Evolutionary conservation across 2,888 invertebrate genomes (phyloP), one percentile per base, ranked within the genome.

Genomic region (Zootermopsis nevadensis): DNA sequence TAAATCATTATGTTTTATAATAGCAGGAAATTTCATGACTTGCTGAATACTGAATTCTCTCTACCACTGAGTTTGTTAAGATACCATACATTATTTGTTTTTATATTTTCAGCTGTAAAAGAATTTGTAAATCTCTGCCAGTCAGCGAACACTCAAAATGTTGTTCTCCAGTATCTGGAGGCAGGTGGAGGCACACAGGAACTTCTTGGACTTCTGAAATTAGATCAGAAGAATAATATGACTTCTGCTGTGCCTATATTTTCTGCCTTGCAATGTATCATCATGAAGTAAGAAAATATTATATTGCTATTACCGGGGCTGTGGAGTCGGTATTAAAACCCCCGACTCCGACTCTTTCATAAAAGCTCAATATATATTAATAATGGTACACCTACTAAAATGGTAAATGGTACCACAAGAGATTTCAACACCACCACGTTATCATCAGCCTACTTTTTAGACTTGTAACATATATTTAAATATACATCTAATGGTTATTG

Each of bases 181-280:
- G 90, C 91, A 83, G 94, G 94, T 2, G 95, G 95, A 2, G 94
- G 92, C 87, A 93, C 94, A 0, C 90, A 94, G 79, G 95, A 96
- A 89, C 90, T 96, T 80, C 90, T 94, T 1, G 91, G 93, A 80
- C 91, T 94, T 67, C 89, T 95, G 24, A 93, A 93, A 84, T 89
- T 90, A 22, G 91, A 93, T 0, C 93, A 93, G 85, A 93, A 92
- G 87, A 92, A 91, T 38, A 93, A 93, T 86, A 88, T 93, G 0
- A 89, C 92, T 8, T 90, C 93, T 53, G 90, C 93, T 0, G 90
- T 92, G 66, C 91, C 93, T 22, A 91, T 94, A 0, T 94, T 95
- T 85, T 91, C 94, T 85, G 90, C 94, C 0, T 90, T 94, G 85
- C 93, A 94, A 83, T 89, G 93, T 38, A 91, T 95, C 55, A 90